These are phyloP conservation scores for Scopus umbretta DNA, from an alignment of 2,113 vertebrate genomes.

Conservation along the genomic window DNA sequence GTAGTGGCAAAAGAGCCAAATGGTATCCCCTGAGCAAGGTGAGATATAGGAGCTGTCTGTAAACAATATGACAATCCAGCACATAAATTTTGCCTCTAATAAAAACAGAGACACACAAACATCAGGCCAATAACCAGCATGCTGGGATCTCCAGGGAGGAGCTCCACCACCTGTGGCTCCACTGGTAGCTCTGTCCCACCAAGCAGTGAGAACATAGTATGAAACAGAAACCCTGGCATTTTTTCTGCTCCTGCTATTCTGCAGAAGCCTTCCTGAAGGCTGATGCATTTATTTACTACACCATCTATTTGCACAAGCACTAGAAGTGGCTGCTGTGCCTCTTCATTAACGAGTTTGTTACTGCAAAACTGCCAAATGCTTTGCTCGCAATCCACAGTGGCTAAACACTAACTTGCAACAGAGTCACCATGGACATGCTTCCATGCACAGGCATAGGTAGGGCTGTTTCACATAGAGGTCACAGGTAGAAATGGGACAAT, in stretches of 20 bases:
- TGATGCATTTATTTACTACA: background rate
- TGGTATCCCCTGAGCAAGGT: background rate
- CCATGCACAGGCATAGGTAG: background rate
- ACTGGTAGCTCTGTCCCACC: background rate
- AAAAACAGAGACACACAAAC: background rate
- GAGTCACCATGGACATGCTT: fast-evolving
- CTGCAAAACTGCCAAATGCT: background rate
- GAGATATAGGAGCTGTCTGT: background rate
- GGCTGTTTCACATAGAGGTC: background rate
- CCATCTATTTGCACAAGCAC: background rate
- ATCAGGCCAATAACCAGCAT: background rate
- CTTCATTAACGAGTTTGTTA: background rate
- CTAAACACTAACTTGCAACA: background rate
- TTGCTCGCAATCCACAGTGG: background rate
- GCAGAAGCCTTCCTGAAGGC: background rate
- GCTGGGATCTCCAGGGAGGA: background rate
- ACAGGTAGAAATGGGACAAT: background rate
- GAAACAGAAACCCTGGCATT: background rate
- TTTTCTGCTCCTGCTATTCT: background rate
- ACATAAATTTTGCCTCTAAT: background rate
- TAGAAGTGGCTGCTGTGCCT: background rate
- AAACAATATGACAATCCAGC: background rate
- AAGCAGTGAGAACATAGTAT: background rate
- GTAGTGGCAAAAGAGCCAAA: background rate
- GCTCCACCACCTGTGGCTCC: background rate